Base-by-base conservation (phyloP, 2,113 vertebrate genomes). In the Xiphorhynchus elegans region DNA sequence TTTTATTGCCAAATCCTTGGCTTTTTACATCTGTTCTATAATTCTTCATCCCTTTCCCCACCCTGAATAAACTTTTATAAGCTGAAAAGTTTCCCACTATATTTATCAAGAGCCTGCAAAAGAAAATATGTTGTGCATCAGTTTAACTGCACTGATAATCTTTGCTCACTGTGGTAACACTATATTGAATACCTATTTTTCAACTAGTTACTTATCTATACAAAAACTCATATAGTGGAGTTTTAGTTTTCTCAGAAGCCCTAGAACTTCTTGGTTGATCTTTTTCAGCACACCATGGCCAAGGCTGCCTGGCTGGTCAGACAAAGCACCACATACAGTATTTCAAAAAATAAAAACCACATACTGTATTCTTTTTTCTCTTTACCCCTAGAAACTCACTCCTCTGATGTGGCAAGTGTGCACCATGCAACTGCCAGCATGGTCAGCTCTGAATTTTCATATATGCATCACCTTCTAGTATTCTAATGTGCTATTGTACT, bases 161-260 rank as follows among this genome's bases (percentile, higher is more conserved):
- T 64, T 63, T 13, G 25, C 59, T 81, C 50, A 31, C 56, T 49
- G 8, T 60, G 31, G 17, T n/a, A 73, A 87, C 7, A 11, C 29
- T 56, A 23, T 18, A n/a, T 67, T 92, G 70, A 85, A 31, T 37
- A 79, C 7, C 9, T 63, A 11, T 37, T 39, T 69, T 81, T 76
- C 28, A 55, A 35, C 6, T 8, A 28, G 13, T 19, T 44, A n/a
- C 26, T 53, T 49, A 72, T 28, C 24, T 39, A 39, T 33, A 42
- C 12, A 75, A 53, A 64, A 75, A 5, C 12, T 58, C 1, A 0
- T 60, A 13, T 19, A 1, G 2, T 2, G 4, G 42, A 35, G 5
- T 63, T 74, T 13, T 40, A 40, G 18, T 39, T 82, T 63, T 29
- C 55, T 63, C 73, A 60, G 49, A 55, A 56, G 66, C 29, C 20